phyloP scores from a whole-genome alignment of 2,888 invertebrate species.

The Geophilus truncorum region DNA sequence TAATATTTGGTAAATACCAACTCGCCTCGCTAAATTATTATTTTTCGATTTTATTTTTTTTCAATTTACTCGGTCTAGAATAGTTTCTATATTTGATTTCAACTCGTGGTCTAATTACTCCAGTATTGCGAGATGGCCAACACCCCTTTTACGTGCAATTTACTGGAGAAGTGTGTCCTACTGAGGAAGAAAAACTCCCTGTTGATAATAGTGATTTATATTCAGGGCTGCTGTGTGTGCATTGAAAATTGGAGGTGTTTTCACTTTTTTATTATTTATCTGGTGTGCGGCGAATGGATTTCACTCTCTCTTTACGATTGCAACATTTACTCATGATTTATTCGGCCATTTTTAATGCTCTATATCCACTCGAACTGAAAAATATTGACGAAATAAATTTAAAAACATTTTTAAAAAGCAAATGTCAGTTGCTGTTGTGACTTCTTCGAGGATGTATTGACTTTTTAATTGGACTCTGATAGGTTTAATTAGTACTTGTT shows the following conservation, averaged over 20 bases:
- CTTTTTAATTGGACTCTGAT: too few relatives aligned
- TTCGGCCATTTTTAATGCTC: neutral
- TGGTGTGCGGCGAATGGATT: too few relatives aligned
- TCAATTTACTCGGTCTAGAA: neutral
- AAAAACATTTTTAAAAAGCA: too few relatives aligned
- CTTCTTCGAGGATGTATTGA: too few relatives aligned
- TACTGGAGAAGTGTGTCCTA: neutral
- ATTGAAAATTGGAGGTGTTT: neutral
- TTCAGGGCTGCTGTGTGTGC: neutral
- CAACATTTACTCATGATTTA: neutral
- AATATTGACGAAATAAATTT: too few relatives aligned
- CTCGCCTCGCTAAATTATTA: neutral
- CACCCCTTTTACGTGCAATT: neutral
- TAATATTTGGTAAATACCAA: neutral
- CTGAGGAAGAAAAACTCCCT: neutral
- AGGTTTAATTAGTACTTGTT: too few relatives aligned
- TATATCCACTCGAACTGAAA: too few relatives aligned
- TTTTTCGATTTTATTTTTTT: neutral
- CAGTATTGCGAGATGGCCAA: neutral
- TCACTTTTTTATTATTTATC: neutral
- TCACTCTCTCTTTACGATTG: too few relatives aligned
- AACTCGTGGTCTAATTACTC: neutral
- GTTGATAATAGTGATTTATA: constrained; percentile 2
- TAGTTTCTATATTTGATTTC: neutral
- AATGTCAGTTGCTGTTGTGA: too few relatives aligned